Evolutionary conservation across 35 echinoderm and acorn worm species (phyloP).

Genomic region (Lytechinus variegatus): DNA sequence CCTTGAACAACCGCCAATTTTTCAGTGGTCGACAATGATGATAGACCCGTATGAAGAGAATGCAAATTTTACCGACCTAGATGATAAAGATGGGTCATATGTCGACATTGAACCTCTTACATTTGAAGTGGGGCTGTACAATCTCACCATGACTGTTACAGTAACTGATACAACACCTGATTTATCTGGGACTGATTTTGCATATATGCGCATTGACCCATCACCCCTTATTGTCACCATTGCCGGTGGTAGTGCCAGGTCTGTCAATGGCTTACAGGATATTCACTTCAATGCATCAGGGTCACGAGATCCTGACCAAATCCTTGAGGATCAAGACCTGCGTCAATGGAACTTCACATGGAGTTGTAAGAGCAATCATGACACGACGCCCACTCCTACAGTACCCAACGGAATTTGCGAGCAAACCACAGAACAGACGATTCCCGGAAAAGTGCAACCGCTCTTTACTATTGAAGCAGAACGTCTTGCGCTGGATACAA

Average conservation of each 20-base stretch:
- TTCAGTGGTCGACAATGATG: not conserved
- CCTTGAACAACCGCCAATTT: not conserved
- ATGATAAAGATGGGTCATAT: not conserved
- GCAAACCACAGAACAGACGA: not conserved
- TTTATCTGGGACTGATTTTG: slow-evolving; percentile 17
- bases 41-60: not conserved
- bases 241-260: slow-evolving; percentile 46
- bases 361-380: not conserved
- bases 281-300: slow-evolving; percentile 29
- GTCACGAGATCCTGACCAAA: slow-evolving; percentile 49
- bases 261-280: slow-evolving; percentile 27
- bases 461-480: not conserved
- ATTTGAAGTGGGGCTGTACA: slow-evolving; percentile 41
- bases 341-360: slow-evolving; percentile 48
- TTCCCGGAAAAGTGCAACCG: not conserved
- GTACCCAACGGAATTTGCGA: slow-evolving; percentile 44
- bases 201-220: slow-evolving; percentile 32
- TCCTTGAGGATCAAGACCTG: not conserved
- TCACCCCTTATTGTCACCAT: slow-evolving; percentile 43
- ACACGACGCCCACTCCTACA: not conserved
- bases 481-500: not conserved
- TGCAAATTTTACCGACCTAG: not conserved
- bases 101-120: not conserved
- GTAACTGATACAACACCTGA: slow-evolving; percentile 25
- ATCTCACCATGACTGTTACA: slow-evolving; percentile 27